Conservation (phyloP, 1,140 invertebrate species). For the Formica selysi region DNA sequence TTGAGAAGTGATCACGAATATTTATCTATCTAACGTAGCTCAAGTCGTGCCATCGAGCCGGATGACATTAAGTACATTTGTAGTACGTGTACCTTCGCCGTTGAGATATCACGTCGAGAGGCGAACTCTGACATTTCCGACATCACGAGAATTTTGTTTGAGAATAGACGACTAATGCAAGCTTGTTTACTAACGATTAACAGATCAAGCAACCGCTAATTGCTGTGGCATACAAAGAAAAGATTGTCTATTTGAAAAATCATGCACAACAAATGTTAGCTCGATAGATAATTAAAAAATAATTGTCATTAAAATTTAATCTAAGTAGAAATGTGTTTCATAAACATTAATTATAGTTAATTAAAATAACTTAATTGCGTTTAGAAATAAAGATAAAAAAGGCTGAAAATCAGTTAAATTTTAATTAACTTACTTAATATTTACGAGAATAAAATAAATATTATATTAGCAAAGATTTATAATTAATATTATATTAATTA, state of each 20-base stretch:
- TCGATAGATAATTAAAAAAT: not conserved
- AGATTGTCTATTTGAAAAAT: conserved; percentile 16
- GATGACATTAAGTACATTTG: conserved; percentile 61
- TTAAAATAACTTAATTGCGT: not conserved
- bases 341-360: conserved; percentile 5
- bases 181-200: conserved; percentile 48
- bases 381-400: not conserved
- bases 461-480: not conserved
- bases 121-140: conserved; percentile 56
- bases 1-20: conserved; percentile 32
- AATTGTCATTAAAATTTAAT: conserved; percentile 25
- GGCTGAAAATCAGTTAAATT: conserved; percentile 18
- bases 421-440: conserved; percentile 5
- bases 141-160: conserved; percentile 46
- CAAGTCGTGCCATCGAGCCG: conserved; percentile 21
- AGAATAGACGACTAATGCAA: conserved; percentile 5
- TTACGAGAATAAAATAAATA: not conserved
- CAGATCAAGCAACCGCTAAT: conserved; percentile 42
- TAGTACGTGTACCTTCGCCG: conserved; percentile 41
- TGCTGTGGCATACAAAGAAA: conserved; percentile 33
- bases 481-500: not conserved
- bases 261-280: not conserved
- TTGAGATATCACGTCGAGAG: conserved; percentile 43
- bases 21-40: conserved; percentile 16
- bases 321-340: not conserved